Percentiles rank a stretch among this genome's conserved stretches.
Conservation (phyloP, 1,140 invertebrate species). For the Lasioglossum baleicum region DNA sequence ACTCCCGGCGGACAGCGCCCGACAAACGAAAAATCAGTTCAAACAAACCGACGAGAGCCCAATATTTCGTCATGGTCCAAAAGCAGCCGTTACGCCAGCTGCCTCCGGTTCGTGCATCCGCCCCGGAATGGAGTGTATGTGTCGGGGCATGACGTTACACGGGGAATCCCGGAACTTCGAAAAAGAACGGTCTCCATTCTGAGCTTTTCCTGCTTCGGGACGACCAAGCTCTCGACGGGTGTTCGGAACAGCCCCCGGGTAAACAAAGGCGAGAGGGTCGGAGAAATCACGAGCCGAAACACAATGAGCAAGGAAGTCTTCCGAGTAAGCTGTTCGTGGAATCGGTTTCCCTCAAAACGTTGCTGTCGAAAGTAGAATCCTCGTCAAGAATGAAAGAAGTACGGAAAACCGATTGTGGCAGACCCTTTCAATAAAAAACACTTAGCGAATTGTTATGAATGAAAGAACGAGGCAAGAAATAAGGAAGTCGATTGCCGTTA, state of each 20-base stretch:
- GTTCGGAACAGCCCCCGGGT: background rate
- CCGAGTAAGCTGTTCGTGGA: slow-evolving; percentile 33
- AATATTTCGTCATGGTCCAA: slow-evolving; percentile 34
- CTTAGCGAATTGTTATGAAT: too few relatives aligned
- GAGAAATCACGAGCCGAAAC: background rate
- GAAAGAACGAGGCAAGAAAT: too few relatives aligned
- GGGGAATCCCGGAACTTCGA: slow-evolving; percentile 59
- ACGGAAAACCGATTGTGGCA: too few relatives aligned
- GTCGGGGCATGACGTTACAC: slow-evolving; percentile 55
- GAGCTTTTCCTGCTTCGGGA: background rate
- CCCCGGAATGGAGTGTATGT: slow-evolving; percentile 24
- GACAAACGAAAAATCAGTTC: background rate
- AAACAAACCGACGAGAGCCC: background rate
- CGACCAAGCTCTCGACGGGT: background rate
- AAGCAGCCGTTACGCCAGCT: slow-evolving; percentile 37
- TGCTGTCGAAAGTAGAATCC: too few relatives aligned
- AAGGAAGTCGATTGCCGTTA: too few relatives aligned
- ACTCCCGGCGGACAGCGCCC: too few relatives aligned
- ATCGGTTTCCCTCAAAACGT: background rate
- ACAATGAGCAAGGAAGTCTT: slow-evolving; percentile 8
- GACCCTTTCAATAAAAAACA: too few relatives aligned
- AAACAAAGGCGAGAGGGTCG: background rate
- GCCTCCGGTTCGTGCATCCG: too few relatives aligned
- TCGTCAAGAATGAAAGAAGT: too few relatives aligned
- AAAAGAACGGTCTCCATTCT: slow-evolving; percentile 26